Evolutionary conservation across 2,113 vertebrate species (phyloP), one percentile per base, ranked within the genome.

Genomic region (Jacana jacana): DNA sequence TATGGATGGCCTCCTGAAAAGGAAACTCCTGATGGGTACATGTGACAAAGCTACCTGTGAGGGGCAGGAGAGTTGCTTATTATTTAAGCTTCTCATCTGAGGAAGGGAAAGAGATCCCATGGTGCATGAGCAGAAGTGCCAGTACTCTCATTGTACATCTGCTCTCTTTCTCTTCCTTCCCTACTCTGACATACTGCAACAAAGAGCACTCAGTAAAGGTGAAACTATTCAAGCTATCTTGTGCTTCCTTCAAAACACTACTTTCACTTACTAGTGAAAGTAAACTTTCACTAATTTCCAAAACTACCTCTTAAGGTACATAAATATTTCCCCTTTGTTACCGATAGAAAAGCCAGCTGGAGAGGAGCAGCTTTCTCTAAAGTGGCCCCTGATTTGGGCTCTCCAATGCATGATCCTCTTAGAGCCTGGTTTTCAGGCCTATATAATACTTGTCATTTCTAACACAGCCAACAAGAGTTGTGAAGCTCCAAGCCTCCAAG

Each of bases 1-100:
- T 70, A 17, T 5, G 48, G 72, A 68, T 19, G 15, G 46, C 27
- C 39, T 60, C 60, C 88, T 65, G 51, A 9, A 81, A 89, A 88
- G 14, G 48, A 76, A 65, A 17, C 10, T 70, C 55, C 58, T 58
- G 46, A 61, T 2, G 0, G 3, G 14, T 75, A 46, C 5, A 0
- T 51, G 48, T 85, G 39, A 42, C 61, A 55, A 68, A 83, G 13
- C 8, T 66, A 81, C 24, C 48, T 63, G 24, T 8, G 23, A 78
- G 57, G 33, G 18, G 27, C 0, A 0, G 55, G 79, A 54, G 22
- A 49, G 31, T 71, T 37, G 44, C 10, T 81, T 11, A 12, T 54
- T 76, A 88, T 79, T 61, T 78, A 72, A 76, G n/a, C 12, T 79
- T 88, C 55, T 83, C 39, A 28, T 81, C 22, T 63, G 44, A 78